Conservation (phyloP, 2,797 vertebrate genomes). For the Balearica regulorum region DNA sequence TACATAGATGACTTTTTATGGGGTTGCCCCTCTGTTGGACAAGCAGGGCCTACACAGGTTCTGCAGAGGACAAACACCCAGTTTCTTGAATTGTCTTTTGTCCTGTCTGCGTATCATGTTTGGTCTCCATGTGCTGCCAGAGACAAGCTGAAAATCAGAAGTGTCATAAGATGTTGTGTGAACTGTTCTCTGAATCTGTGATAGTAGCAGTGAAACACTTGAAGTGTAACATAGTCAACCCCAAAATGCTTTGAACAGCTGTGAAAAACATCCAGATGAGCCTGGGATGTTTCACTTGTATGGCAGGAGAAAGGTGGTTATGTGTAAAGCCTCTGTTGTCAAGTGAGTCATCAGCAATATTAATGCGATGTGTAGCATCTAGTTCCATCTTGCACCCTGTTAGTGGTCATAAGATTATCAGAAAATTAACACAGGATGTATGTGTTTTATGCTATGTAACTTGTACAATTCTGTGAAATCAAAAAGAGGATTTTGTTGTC, state of each 20-base stretch:
- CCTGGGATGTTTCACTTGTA: not conserved
- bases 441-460: not conserved
- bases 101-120: not conserved
- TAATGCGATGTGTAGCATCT: not conserved
- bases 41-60: not conserved
- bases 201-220: not conserved
- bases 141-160: not conserved
- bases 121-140: not conserved
- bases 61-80: not conserved
- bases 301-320: not conserved
- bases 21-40: not conserved
- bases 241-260: not conserved
- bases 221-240: not conserved
- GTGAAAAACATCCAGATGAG: not conserved
- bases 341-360: not conserved
- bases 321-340: not conserved
- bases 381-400: not conserved
- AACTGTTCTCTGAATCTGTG: not conserved
- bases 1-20: not conserved
- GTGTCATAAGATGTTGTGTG: not conserved
- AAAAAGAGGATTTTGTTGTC: not conserved
- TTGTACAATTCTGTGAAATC: not conserved
- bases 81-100: not conserved
- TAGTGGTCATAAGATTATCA: slow-evolving; percentile 2
- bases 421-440: not conserved